These are phyloP conservation scores for Ctena decussata DNA, from an alignment of 2,888 invertebrate genomes.

Conservation along the genomic window DNA sequence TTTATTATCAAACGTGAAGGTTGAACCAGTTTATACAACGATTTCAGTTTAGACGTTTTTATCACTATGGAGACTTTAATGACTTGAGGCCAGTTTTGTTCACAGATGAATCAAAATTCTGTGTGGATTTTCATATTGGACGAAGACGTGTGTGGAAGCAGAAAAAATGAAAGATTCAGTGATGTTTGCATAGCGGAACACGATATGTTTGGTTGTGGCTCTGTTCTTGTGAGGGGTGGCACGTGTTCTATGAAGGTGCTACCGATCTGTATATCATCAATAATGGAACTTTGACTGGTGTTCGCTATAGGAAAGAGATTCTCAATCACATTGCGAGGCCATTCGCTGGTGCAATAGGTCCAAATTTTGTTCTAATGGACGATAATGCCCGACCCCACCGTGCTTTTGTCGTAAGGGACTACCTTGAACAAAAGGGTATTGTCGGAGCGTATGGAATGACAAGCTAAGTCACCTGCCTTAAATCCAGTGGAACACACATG, in stretches of 20 bases:
- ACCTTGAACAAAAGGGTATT: constrained; percentile 5
- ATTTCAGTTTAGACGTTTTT: too few relatives aligned
- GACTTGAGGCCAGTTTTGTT: not conserved
- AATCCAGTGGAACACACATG: constrained; percentile 42
- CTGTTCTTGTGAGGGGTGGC: constrained; percentile 43
- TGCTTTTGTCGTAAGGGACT: constrained; percentile 15
- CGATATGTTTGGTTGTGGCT: constrained; percentile 37
- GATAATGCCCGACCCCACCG: constrained; percentile 41
- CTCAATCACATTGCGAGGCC: constrained; percentile 24
- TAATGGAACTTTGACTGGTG: constrained; percentile 41
- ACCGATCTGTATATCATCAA: constrained; percentile 40
- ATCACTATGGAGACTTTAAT: too few relatives aligned
- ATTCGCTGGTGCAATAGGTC: constrained; percentile 37
- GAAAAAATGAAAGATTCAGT: constrained; percentile 2
- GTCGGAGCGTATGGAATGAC: constrained; percentile 35
- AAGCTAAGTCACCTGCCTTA: constrained; percentile 23
- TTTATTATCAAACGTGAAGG: too few relatives aligned
- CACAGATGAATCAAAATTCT: not conserved
- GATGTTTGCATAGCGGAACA: constrained; percentile 36
- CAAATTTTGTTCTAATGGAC: constrained; percentile 37
- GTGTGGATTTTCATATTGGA: not conserved
- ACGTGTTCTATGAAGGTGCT: constrained; percentile 23
- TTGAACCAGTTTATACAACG: too few relatives aligned
- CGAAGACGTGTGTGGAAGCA: not conserved
- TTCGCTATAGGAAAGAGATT: constrained; percentile 43